Base-by-base conservation (phyloP, 2,888 invertebrate genomes). In the Sthenelais limicola region DNA sequence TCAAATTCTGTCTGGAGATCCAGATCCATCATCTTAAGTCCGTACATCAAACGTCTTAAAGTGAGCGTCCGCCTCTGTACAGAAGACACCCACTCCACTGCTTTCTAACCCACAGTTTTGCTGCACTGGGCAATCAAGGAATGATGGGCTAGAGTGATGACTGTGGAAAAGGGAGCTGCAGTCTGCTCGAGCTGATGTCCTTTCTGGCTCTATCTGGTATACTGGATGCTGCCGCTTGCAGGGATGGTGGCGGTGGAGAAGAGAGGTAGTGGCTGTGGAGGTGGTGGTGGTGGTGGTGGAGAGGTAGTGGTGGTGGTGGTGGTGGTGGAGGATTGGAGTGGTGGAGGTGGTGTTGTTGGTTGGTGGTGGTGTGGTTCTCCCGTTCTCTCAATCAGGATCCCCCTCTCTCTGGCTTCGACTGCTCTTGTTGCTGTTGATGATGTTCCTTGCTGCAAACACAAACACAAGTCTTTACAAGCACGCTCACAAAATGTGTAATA, bases 21-120 rank as follows among this genome's bases (percentile, higher is more conserved):
- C 47, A 74, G 71, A 30, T 75, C 77, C 76, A 76, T 77, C 69
- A 73, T 72, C 43, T 62, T 62, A 38, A 62, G 62, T 62, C 62
- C 62, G 38, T 62, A 62, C 62, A 62, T 62, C 38, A 38, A 62
- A 43, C 35, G 35, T 38, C 43, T 5, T 35, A 38, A 21, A 38
- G 62, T 62, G 62, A 62, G 62, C 62, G 62, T 24, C 62, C n/a
- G n/a, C n/a, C 18, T 52, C 52, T 21, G 30, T 30, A 30, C 28
- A 52, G 52, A 52, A 52, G 52, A 52, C 52, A 52, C 52, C 26
- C 52, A 52, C 52, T 52, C 15, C 21, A n/a, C n/a, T n/a, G n/a
- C n/a, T n/a, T n/a, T n/a, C n/a, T n/a, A n/a, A n/a, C n/a, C n/a
- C n/a, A n/a, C n/a, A n/a, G n/a, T n/a, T n/a, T n/a, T n/a, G n/a